phyloP scores from a whole-genome alignment of 2,888 invertebrate genomes.

The Agonopterix arenella region DNA sequence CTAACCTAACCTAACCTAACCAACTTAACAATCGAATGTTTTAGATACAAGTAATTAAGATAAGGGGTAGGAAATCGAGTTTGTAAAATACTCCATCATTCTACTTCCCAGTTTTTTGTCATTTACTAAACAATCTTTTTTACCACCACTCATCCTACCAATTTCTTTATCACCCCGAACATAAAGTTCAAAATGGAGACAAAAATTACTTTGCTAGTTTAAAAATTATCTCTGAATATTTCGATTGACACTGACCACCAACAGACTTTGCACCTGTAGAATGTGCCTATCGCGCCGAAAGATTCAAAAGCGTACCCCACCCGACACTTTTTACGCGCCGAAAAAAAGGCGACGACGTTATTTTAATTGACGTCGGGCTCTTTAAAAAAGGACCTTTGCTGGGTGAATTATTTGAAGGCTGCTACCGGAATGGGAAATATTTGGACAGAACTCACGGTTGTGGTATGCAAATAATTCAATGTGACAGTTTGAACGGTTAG shows the following conservation, averaged over 20 bases:
- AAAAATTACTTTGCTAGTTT: not conserved
- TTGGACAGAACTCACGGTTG: slow-evolving; percentile 39
- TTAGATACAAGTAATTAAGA: not conserved
- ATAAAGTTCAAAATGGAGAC: slow-evolving; percentile 28
- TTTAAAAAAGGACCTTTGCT: slow-evolving; percentile 48
- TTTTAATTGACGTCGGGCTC: slow-evolving; percentile 68
- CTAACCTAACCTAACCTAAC: too few relatives aligned
- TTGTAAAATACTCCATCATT: slow-evolving; percentile 28
- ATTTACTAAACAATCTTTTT: not conserved
- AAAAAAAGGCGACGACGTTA: slow-evolving; percentile 48
- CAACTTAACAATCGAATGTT: too few relatives aligned
- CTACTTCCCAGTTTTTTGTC: slow-evolving; percentile 37
- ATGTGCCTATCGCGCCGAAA: slow-evolving; percentile 60
- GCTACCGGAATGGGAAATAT: slow-evolving; percentile 60
- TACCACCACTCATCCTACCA: not conserved
- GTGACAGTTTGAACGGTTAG: slow-evolving; percentile 40
- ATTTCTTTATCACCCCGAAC: not conserved
- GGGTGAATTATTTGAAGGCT: slow-evolving; percentile 57
- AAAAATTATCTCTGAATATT: slow-evolving; percentile 11
- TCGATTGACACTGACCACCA: slow-evolving; percentile 61
- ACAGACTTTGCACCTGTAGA: slow-evolving; percentile 64
- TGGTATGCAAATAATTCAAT: slow-evolving; percentile 66
- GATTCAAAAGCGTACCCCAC: slow-evolving; percentile 62
- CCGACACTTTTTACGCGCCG: slow-evolving; percentile 48
- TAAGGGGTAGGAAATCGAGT: not conserved